Conservation (phyloP, 2,888 invertebrate species). For the Acleris sparsana region DNA sequence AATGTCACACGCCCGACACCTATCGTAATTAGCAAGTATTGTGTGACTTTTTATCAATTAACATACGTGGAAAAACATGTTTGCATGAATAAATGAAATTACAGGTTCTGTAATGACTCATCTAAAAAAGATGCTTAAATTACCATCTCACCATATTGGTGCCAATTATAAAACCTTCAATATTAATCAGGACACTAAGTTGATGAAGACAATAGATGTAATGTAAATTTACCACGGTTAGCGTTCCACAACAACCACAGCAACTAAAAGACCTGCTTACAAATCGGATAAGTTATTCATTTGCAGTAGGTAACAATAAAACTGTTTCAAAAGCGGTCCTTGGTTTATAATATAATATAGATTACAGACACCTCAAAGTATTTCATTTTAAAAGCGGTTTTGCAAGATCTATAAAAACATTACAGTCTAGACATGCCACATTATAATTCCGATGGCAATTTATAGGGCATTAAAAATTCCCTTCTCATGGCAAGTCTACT, state of each 20-base stretch:
- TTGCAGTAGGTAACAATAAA: too few relatives aligned
- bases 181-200: too few relatives aligned
- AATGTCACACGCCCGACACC: constrained; percentile 11
- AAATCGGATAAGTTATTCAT: too few relatives aligned
- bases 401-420: constrained; percentile 8
- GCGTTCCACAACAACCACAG: too few relatives aligned
- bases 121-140: too few relatives aligned
- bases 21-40: constrained; percentile 2
- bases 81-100: neutral
- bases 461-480: constrained; percentile 41
- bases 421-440: constrained; percentile 15
- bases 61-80: neutral
- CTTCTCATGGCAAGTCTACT: constrained; percentile 36
- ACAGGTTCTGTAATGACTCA: neutral
- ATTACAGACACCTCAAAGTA: neutral
- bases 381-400: constrained; percentile 6
- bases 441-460: constrained; percentile 38
- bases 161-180: too few relatives aligned
- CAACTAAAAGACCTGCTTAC: too few relatives aligned
- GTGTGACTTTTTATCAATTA: neutral
- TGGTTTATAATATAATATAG: neutral
- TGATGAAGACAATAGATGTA: too few relatives aligned
- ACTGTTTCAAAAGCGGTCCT: too few relatives aligned
- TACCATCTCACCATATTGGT: too few relatives aligned
- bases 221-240: too few relatives aligned